phyloP scores from a whole-genome alignment of 2,888 invertebrate species.

The Leptopilina drosophilae region DNA sequence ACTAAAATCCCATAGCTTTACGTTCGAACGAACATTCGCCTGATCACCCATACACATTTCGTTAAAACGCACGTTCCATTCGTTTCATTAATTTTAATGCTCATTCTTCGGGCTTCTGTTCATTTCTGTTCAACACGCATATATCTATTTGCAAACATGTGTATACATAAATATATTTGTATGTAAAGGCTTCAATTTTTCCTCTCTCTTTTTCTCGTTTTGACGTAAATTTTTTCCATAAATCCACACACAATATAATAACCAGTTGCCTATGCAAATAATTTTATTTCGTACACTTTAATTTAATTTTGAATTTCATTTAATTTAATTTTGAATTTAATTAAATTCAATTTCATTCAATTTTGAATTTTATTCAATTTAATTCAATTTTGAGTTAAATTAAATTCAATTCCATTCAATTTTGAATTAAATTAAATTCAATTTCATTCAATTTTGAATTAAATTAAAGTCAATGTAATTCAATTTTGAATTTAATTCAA shows the following conservation, averaged over 20 bases:
- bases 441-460: too few species aligned
- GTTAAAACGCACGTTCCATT: constrained; percentile 73
- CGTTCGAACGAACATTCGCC: constrained; percentile 67
- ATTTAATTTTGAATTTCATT: too few species aligned
- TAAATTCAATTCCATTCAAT: too few species aligned
- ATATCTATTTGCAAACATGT: too few species aligned
- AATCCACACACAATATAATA: background rate
- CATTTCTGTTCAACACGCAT: constrained; percentile 68
- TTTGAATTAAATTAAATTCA: too few species aligned
- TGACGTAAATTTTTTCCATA: constrained; percentile 36
- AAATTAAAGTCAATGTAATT: too few species aligned
- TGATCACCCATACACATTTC: constrained; percentile 73
- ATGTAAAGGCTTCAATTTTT: constrained; percentile 56
- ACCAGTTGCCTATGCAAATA: background rate
- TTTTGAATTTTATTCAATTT: too few species aligned
- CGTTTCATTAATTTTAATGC: constrained; percentile 76
- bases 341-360: too few species aligned
- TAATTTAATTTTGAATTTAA: too few species aligned
- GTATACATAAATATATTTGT: constrained; percentile 59
- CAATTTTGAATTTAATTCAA: too few species aligned
- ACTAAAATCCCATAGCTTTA: constrained; percentile 52
- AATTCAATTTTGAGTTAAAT: too few species aligned
- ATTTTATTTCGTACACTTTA: background rate
- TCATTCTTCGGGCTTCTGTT: constrained; percentile 68
- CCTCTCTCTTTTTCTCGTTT: constrained; percentile 48